A percentile compares a stretch with the other conserved stretches of the same genome.
These are phyloP conservation scores for Leucophora obtusa DNA, from an alignment of 2,888 invertebrate genomes.

Conservation along the genomic window DNA sequence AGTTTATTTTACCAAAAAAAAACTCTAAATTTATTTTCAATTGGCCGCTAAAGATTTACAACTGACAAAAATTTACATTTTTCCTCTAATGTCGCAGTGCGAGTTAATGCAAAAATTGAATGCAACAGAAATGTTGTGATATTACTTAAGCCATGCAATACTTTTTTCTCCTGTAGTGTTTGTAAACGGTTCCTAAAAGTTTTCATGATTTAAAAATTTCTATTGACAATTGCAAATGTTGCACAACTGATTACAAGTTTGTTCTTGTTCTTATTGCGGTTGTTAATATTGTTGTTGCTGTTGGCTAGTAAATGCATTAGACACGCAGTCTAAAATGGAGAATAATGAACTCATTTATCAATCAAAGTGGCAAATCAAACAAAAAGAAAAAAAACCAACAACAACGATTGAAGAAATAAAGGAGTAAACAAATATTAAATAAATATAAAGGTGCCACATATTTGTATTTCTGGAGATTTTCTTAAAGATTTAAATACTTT, in stretches of 20 bases:
- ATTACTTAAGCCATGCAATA: conserved; percentile 42
- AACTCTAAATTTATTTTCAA: background rate
- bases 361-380: conserved; percentile 64
- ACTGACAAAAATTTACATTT: background rate
- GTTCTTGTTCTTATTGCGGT: background rate
- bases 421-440: background rate
- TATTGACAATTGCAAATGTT: conserved; percentile 56
- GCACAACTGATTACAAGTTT: conserved; percentile 37
- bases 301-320: conserved; percentile 59
- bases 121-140: conserved; percentile 1
- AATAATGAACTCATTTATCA: conserved; percentile 64
- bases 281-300: conserved; percentile 33
- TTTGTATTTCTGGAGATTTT: too few relatives aligned
- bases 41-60: background rate
- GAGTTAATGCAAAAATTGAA: background rate
- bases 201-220: conserved; percentile 37
- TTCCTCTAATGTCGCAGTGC: conserved; percentile 7
- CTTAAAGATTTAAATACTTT: too few relatives aligned
- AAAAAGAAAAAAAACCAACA: conserved; percentile 20
- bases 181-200: conserved; percentile 33
- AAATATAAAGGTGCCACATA: background rate
- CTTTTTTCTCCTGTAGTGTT: conserved; percentile 27
- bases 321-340: conserved; percentile 62
- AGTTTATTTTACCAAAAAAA: background rate
- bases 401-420: conserved; percentile 34